Conservation (phyloP, 2,113 vertebrate genomes). For the Nothoprocta pentlandii region DNA sequence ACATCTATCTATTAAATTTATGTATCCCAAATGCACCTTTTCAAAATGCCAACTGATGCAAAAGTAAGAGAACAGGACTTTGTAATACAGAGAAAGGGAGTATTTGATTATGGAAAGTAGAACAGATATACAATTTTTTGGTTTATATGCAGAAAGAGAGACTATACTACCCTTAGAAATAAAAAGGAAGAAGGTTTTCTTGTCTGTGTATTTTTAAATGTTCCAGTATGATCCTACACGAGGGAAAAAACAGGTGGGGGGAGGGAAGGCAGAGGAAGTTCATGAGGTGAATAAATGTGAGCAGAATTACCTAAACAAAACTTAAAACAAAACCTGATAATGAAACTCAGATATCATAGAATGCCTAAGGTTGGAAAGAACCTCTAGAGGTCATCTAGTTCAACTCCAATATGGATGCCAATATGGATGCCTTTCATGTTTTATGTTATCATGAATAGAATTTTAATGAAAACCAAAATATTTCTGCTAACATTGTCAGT, state of each 20-base stretch:
- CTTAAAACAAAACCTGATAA: background rate
- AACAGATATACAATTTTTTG: background rate
- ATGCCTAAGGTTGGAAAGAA: too few species aligned
- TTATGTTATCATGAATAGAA: background rate
- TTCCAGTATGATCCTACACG: background rate
- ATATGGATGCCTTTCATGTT: background rate
- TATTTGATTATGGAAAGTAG: background rate
- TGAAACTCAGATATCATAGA: background rate
- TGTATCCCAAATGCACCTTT: background rate
- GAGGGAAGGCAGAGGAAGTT: background rate
- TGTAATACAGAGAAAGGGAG: background rate
- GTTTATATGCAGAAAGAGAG: background rate
- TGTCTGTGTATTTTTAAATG: background rate
- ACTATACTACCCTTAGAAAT: background rate
- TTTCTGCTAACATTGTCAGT: background rate
- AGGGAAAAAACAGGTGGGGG: background rate
- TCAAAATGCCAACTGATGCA: slow-evolving; percentile 55
- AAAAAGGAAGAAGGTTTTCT: background rate
- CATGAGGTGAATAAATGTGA: background rate
- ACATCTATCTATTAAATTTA: slow-evolving; percentile 44
- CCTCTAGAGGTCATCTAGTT: too few species aligned
- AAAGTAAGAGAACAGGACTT: background rate
- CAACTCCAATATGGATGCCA: too few species aligned
- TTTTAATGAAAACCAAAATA: background rate
- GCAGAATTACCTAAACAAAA: background rate